Base-by-base conservation (phyloP, 1,140 invertebrate species). In the Pinna nobilis region DNA sequence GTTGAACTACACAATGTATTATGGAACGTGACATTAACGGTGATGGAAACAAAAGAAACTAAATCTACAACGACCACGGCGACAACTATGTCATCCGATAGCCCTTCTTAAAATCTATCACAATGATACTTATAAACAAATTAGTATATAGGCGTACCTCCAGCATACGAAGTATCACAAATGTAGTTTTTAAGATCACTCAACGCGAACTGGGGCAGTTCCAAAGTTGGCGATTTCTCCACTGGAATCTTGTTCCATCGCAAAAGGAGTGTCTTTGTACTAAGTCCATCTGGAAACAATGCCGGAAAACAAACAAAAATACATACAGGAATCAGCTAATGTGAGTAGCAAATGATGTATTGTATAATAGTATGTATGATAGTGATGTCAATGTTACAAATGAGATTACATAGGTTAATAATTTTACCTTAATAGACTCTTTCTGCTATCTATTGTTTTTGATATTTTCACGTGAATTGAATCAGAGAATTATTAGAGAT, bases 241-340 rank as follows among this genome's bases (percentile, higher is more conserved):
- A 77, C 70, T 3, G 77, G 73, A 28, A 55, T 50, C 9, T 61
- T 25, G 53, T 85, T 94, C 97, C 97, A 98, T 78, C 94, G 92
- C 88, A 98, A 98, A 18, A 96, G 91, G 39, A 98, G 90, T 83
- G 97, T 94, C 71, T 94, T 92, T 25, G 94, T 94, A 0, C 96
- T 96, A 87, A 98, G 98, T 0, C 95, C 96, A 90, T 97, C 96
- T 98, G 84, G 90, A 90, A 82, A 37, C 15, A 59, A 41, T 72
- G 35, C n/a, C 18, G n/a, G n/a, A n/a, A n/a, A n/a, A n/a, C 20
- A 39, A 25, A 49, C 5, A 23, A 28, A 41, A 39, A 13, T 11
- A 18, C 20, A 25, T 3, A 9, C 3, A 47, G 20, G 44, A 18
- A 18, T 15, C 1, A 47, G 15, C 20, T 47, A 4, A 7, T 15